Evolutionary conservation across 2,888 invertebrate species (phyloP).

Genomic region (Myopa testacea): DNA sequence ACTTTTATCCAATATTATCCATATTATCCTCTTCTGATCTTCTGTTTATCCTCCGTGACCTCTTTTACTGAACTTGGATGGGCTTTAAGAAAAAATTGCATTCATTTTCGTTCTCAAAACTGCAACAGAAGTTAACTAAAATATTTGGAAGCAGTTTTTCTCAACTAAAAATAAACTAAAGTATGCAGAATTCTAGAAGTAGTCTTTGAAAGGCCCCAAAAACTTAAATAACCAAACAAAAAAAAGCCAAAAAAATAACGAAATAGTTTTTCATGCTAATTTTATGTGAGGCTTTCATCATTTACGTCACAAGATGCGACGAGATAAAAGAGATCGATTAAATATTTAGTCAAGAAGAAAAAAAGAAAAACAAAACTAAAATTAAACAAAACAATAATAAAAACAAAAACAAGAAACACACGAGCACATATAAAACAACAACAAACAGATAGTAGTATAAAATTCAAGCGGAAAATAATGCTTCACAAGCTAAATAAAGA

Average conservation of each 20-base stretch:
- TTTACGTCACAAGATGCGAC: conserved; percentile 42
- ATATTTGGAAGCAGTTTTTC: neutral
- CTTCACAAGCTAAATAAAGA: conserved; percentile 25
- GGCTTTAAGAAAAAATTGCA: too few species aligned
- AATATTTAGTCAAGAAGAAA: conserved; percentile 1
- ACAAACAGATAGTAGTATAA: conserved; percentile 21
- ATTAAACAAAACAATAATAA: conserved; percentile 19
- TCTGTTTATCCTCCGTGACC: too few species aligned
- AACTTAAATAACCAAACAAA: neutral
- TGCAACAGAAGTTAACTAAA: too few species aligned
- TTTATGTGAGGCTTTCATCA: conserved; percentile 9
- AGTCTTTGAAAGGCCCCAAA: neutral
- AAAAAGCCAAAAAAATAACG: neutral
- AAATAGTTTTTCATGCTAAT: too few species aligned
- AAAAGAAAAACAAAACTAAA: conserved; percentile 12
- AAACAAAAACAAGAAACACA: neutral
- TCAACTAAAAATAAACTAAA: neutral
- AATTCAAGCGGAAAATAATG: conserved; percentile 20
- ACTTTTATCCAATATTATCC: too few species aligned
- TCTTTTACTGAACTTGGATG: too few species aligned
- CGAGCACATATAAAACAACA: neutral
- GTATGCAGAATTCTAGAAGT: neutral
- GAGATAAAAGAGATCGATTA: conserved; percentile 44
- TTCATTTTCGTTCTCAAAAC: too few species aligned
- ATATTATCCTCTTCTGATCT: too few species aligned